Percentiles rank a stretch among this genome's conserved stretches.
Evolutionary conservation across 2,888 invertebrate genomes (phyloP).

Genomic region (Julus scandinavius): DNA sequence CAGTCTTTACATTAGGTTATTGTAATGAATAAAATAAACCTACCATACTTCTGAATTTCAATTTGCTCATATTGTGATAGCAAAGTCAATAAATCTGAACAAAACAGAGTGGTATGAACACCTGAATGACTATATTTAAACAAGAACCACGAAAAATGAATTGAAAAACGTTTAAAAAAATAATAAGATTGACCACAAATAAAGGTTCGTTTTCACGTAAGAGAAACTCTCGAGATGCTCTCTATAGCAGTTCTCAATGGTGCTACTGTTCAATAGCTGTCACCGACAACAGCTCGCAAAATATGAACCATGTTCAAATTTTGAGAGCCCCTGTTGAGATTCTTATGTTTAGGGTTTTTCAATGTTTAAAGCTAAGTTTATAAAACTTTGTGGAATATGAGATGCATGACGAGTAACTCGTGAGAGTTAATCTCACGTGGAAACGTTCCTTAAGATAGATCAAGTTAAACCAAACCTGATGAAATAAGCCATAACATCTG

Average conservation of each 20-base stretch:
- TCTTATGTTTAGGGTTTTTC: too few species aligned
- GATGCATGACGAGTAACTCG: too few species aligned
- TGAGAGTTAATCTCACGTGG: too few species aligned
- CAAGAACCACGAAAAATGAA: background rate
- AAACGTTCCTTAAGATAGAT: background rate
- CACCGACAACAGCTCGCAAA: too few species aligned
- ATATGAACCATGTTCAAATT: too few species aligned
- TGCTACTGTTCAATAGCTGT: too few species aligned
- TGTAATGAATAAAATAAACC: background rate
- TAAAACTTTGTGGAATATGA: too few species aligned
- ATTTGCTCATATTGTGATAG: slow-evolving; percentile 4
- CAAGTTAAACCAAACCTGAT: background rate
- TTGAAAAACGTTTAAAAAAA: background rate
- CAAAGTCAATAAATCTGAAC: background rate
- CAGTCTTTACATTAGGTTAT: background rate
- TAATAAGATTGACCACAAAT: background rate
- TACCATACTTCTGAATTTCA: background rate
- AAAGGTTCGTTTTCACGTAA: background rate
- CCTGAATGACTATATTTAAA: background rate
- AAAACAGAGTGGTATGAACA: slow-evolving; percentile 21
- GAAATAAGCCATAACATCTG: slow-evolving; percentile 4
- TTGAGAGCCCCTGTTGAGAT: too few species aligned
- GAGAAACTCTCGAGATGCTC: too few species aligned
- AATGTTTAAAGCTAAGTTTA: too few species aligned
- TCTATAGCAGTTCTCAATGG: too few species aligned